Conservation (phyloP, 2,113 vertebrate species). For the Neoarius graeffei region DNA sequence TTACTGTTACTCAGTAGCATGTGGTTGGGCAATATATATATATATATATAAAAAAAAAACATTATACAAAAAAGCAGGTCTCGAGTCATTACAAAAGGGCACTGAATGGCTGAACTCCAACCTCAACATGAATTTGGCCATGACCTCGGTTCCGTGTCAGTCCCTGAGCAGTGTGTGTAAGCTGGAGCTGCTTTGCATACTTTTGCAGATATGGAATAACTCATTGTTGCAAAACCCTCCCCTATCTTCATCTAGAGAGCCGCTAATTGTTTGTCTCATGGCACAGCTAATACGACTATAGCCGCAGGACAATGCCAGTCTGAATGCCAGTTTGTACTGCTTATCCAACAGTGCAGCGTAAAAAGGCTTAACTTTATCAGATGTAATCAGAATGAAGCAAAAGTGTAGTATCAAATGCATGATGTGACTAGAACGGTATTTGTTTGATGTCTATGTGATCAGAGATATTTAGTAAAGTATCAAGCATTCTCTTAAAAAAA, state of each 20-base stretch:
- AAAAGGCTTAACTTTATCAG: neutral
- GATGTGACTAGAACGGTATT: neutral
- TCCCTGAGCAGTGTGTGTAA: neutral
- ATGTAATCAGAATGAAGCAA: neutral
- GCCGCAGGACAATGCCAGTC: neutral
- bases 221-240: neutral
- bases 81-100: neutral
- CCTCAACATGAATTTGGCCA: neutral
- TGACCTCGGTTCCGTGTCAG: neutral
- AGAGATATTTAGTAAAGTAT: neutral
- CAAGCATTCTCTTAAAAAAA: neutral
- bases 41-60: neutral
- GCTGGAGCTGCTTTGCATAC: slow-evolving; percentile 1
- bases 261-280: neutral
- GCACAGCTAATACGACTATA: neutral
- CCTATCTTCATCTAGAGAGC: neutral
- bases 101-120: neutral
- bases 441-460: neutral
- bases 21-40: neutral
- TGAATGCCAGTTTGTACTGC: neutral
- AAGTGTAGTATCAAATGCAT: neutral
- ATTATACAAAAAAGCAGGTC: neutral
- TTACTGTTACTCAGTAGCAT: neutral
- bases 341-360: neutral
- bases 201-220: slow-evolving; percentile 14